Evolutionary conservation across 1,140 invertebrate genomes (phyloP).

Genomic region (Bilobella aurantiaca): DNA sequence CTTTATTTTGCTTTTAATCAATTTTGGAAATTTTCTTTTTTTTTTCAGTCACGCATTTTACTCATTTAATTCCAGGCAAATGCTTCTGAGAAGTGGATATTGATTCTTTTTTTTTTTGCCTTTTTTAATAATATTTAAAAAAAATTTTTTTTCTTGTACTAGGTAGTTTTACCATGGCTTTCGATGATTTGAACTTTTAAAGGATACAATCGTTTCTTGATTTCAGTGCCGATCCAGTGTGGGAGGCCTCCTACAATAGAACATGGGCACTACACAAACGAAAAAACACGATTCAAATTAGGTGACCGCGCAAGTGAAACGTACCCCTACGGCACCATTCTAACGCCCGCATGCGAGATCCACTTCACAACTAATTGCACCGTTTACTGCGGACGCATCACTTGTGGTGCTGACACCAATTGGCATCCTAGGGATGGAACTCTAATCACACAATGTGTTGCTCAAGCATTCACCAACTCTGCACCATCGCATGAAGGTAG

Average conservation of each 20-base stretch:
- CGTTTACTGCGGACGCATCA: slow-evolving; percentile 25
- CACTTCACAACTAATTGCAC: slow-evolving; percentile 20
- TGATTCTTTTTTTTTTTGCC: no score
- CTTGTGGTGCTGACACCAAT: slow-evolving; percentile 18
- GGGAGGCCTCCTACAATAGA: slow-evolving; percentile 5
- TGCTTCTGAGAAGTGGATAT: no score
- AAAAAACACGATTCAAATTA: background rate
- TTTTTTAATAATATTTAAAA: no score
- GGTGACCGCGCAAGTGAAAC: background rate
- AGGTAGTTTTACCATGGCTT: no score
- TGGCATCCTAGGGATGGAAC: slow-evolving; percentile 26
- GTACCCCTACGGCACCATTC: slow-evolving; percentile 13
- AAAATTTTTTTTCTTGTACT: no score
- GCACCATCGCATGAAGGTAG: slow-evolving; percentile 11
- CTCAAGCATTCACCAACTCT: slow-evolving; percentile 6
- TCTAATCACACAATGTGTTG: slow-evolving; percentile 20
- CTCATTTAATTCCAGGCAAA: no score
- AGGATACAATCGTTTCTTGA: no score
- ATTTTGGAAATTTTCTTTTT: no score
- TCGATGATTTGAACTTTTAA: no score
- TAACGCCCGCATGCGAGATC: slow-evolving; percentile 12
- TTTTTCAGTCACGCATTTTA: no score
- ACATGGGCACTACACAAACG: slow-evolving; percentile 6
- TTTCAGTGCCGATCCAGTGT: slow-evolving; percentile 7
- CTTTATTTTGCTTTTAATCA: no score